Evolutionary conservation across 2,888 invertebrate species (phyloP).

Genomic region (Rosalia funebris): DNA sequence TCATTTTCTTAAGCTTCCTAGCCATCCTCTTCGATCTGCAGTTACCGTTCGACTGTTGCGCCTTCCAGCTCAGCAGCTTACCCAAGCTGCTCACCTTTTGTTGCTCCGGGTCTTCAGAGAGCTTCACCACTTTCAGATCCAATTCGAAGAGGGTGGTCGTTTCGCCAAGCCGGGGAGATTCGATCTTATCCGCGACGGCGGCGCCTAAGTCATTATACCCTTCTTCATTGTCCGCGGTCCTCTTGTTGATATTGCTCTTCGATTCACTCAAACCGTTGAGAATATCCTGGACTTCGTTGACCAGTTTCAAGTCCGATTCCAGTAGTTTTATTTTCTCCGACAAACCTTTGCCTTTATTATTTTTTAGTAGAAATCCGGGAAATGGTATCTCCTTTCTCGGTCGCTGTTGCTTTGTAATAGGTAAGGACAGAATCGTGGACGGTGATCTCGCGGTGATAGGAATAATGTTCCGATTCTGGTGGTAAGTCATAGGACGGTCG

Average conservation of each 20-base stretch:
- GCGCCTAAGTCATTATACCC: background rate
- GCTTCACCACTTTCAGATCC: background rate
- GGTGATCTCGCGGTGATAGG: background rate
- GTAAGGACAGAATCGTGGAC: background rate
- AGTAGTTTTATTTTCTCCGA: slow-evolving; percentile 37
- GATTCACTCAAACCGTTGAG: slow-evolving; percentile 38
- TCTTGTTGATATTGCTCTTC: slow-evolving; percentile 28
- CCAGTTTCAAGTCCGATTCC: slow-evolving; percentile 45
- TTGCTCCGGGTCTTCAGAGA: background rate
- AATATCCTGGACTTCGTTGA: slow-evolving; percentile 49
- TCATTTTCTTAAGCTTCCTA: slow-evolving; percentile 25
- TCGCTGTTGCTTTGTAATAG: background rate
- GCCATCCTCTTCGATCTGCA: slow-evolving; percentile 8
- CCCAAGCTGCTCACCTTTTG: slow-evolving; percentile 12
- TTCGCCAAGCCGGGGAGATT: background rate
- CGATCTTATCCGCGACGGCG: background rate
- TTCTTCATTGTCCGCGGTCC: background rate
- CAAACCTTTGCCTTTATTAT: background rate
- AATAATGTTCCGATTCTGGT: background rate
- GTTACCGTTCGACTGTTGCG: slow-evolving; percentile 6
- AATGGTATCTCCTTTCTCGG: too few relatives aligned
- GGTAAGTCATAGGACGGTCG: background rate
- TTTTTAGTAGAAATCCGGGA: too few relatives aligned
- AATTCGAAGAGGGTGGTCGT: slow-evolving; percentile 9
- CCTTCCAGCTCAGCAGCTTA: slow-evolving; percentile 18